These are phyloP conservation scores for Eubasilissa splendida DNA, from an alignment of 2,888 invertebrate species.

Conservation along the genomic window DNA sequence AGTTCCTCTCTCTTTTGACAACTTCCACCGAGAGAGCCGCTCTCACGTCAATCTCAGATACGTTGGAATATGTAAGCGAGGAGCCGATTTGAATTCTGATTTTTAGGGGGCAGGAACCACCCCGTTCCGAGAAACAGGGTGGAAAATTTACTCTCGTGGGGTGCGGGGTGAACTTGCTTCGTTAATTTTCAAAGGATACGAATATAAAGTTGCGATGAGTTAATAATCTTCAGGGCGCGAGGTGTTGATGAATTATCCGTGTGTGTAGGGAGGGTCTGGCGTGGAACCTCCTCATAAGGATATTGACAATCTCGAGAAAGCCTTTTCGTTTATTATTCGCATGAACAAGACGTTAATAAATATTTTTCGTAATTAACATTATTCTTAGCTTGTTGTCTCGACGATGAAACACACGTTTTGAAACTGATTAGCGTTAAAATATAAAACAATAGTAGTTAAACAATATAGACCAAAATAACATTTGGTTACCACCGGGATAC, in stretches of 20 bases:
- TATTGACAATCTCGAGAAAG: too few species aligned
- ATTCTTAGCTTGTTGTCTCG: too few species aligned
- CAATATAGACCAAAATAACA: too few species aligned
- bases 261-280: conserved; percentile 22
- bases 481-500: too few species aligned
- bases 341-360: too few species aligned
- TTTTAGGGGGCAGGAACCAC: conserved; percentile 49
- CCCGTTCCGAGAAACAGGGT: background rate
- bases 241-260: conserved; percentile 54
- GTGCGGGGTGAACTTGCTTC: conserved; percentile 51
- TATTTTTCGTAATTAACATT: too few species aligned
- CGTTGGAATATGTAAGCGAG: conserved; percentile 46
- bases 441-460: too few species aligned
- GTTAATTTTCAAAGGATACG: conserved; percentile 57
- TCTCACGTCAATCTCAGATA: conserved; percentile 54
- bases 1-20: conserved; percentile 53
- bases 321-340: too few species aligned
- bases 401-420: too few species aligned
- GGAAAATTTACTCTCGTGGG: conserved; percentile 16
- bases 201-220: conserved; percentile 56
- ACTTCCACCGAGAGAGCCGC: conserved; percentile 40
- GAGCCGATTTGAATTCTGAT: conserved; percentile 57
- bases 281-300: too few species aligned
- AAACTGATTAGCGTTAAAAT: too few species aligned
- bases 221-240: conserved; percentile 54